Evolutionary conservation across 2,888 invertebrate genomes (phyloP).

Genomic region (Phortica okadai): DNA sequence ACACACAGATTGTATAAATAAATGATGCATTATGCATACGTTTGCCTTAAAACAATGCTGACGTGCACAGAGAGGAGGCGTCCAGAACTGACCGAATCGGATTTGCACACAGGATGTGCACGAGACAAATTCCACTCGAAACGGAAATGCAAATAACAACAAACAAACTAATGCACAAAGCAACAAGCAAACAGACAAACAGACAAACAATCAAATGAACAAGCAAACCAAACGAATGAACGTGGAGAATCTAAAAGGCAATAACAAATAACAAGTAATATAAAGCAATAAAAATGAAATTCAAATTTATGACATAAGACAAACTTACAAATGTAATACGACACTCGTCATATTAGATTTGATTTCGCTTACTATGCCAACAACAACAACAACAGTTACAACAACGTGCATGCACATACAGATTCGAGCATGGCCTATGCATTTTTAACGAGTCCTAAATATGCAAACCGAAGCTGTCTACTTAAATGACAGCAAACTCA

Average conservation of each 20-base stretch:
- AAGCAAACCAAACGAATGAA: neutral
- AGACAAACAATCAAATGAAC: neutral
- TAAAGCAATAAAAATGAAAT: neutral
- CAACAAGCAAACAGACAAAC: neutral
- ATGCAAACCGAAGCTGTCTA: neutral
- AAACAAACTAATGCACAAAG: neutral
- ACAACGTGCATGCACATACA: neutral
- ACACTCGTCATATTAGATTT: no score
- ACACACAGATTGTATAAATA: neutral
- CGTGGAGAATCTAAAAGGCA: neutral
- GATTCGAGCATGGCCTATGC: neutral
- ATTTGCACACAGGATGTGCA: constrained; percentile 11
- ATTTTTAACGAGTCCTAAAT: neutral
- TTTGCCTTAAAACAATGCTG: neutral
- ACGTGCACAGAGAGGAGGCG: neutral
- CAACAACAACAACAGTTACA: neutral
- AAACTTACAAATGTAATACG: no score
- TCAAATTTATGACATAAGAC: neutral
- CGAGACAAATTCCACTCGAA: constrained; percentile 12
- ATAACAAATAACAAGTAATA: neutral
- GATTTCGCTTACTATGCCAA: neutral
- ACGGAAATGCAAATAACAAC: constrained; percentile 19
- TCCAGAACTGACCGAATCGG: neutral
- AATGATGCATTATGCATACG: neutral
- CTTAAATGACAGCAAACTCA: neutral